Evolutionary conservation across 2,888 invertebrate genomes (phyloP), one percentile per base, ranked within the genome.

Genomic region (Polydrusus cervinus): DNA sequence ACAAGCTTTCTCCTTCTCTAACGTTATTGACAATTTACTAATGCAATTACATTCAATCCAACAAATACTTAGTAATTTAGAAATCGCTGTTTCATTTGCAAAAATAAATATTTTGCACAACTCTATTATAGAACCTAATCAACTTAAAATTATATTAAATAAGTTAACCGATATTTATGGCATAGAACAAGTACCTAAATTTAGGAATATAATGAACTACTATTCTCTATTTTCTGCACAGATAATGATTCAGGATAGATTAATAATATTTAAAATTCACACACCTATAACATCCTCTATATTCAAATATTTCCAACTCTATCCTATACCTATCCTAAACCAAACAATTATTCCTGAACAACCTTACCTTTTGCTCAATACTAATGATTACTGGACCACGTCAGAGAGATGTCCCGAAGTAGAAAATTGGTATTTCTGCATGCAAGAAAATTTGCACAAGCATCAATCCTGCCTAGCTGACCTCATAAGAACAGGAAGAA

Each of bases 71-170:
- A 73, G 78, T 49, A 79, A 78, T 71, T 55, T 53, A 20, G 78
- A 80, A 74, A 74, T 78, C 40, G 76, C 76, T 47, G 71, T 80
- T n/a, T 72, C 60, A 14, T 80, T 80, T 65, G 77, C 74, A 14
- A 79, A 76, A 78, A 45, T 53, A n/a, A 53, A 53, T 53, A 25
- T 25, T n/a, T 30, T 25, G 11, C 53, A 53, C 5, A 53, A 10
- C n/a, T 53, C 30, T n/a, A 53, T 53, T 20, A 25, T 53, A 2
- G 30, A n/a, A n/a, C 53, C 53, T 10, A 30, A 25, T 53, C 53
- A 25, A 30, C 25, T 53, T 9, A 51, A 51, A 51, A 10, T 18
- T 10, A 10, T 51, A 10, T 10, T 51, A 51, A 7, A 51, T 18
- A 30, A 43, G 11, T n/a, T 65, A 16, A 49, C 0, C 38, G n/a